These are phyloP conservation scores for Watsonalla binaria DNA, from an alignment of 2,888 invertebrate species.

Conservation along the genomic window DNA sequence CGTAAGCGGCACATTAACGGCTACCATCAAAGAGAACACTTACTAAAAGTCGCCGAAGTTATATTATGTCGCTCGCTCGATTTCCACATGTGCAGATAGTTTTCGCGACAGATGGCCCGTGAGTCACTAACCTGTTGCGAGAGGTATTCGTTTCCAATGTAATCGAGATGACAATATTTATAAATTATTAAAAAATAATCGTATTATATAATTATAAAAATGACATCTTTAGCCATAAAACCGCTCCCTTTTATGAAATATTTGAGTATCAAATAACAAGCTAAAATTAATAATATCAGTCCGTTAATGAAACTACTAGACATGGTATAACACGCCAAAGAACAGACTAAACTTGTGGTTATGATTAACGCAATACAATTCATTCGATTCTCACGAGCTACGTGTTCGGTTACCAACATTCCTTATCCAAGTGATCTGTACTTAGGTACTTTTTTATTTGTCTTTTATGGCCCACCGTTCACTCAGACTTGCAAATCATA, in stretches of 20 bases:
- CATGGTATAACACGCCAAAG: neutral
- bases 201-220: conserved; percentile 17
- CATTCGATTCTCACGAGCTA: too few relatives aligned
- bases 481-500: too few relatives aligned
- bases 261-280: conserved; percentile 43
- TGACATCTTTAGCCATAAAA: conserved; percentile 35
- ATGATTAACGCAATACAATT: too few relatives aligned
- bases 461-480: too few relatives aligned
- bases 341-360: neutral
- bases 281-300: conserved; percentile 48
- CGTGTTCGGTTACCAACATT: too few relatives aligned
- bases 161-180: conserved; percentile 56
- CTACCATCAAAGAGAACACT: conserved; percentile 40
- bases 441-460: too few relatives aligned
- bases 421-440: too few relatives aligned
- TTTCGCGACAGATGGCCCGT: conserved; percentile 73
- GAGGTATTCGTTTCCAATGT: conserved; percentile 53
- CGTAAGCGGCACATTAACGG: conserved; percentile 54
- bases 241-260: conserved; percentile 35
- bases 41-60: conserved; percentile 47
- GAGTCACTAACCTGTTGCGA: conserved; percentile 70
- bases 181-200: conserved; percentile 41
- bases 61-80: conserved; percentile 43
- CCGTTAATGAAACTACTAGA: conserved; percentile 7
- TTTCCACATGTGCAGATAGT: conserved; percentile 66